Percentiles rank a stretch among this genome's conserved stretches.
Conservation (phyloP, 92 coral and sea anemone genomes). For the Meandrina meandrites region DNA sequence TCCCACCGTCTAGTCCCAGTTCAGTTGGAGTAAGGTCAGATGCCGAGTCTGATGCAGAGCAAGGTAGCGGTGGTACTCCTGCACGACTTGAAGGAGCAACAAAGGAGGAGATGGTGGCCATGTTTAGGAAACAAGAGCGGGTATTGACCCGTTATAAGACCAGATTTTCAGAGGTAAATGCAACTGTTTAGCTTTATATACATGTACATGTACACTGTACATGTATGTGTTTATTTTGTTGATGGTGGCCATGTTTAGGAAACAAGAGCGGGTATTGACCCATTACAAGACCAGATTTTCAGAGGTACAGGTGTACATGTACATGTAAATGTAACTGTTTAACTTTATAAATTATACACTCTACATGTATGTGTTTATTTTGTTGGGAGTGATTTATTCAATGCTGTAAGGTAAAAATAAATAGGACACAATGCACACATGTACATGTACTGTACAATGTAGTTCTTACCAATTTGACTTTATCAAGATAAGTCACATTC, state of each 20-base stretch:
- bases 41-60: slow-evolving; percentile 88
- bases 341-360: too few species aligned
- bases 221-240: too few species aligned
- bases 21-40: slow-evolving; percentile 75
- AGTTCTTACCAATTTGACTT: too few species aligned
- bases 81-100: slow-evolving; percentile 69
- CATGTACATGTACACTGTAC: too few species aligned
- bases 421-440: too few species aligned
- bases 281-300: slow-evolving; percentile 84
- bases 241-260: slow-evolving; percentile 74
- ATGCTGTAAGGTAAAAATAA: too few species aligned
- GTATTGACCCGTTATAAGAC: slow-evolving; percentile 87
- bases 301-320: too few species aligned
- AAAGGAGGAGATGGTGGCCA: slow-evolving; percentile 80
- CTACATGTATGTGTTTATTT: too few species aligned
- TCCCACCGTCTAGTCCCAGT: slow-evolving; percentile 76
- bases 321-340: too few species aligned
- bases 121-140: slow-evolving; percentile 89
- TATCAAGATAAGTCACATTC: too few species aligned
- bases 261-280: slow-evolving; percentile 84
- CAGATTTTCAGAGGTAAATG: slow-evolving; percentile 65
- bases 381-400: too few species aligned
- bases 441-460: too few species aligned
- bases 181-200: neutral
- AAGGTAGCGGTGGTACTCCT: slow-evolving; percentile 57